Conservation (phyloP, 2,113 vertebrate species). For the Tupaia tana region DNA sequence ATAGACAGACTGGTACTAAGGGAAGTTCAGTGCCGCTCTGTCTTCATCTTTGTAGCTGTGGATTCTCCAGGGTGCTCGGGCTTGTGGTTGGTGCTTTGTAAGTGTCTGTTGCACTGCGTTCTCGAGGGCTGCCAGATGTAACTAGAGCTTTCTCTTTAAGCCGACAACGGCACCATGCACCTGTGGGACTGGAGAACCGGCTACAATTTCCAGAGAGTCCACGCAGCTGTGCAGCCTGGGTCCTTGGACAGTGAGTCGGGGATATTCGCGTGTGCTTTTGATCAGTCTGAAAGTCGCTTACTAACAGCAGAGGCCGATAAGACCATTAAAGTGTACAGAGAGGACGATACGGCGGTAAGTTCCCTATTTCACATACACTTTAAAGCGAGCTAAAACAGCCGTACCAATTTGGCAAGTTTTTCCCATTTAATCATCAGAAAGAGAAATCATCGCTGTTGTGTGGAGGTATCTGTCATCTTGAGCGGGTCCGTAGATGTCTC, state of each 20-base stretch:
- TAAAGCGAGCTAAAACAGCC: conserved; percentile 12
- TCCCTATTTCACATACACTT: not conserved
- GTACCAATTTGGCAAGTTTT: not conserved
- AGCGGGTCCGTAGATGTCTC: not conserved
- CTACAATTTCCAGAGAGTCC: conserved; percentile 98
- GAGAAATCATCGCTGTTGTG: not conserved
- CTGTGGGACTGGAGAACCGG: conserved; percentile 99
- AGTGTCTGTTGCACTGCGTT: not conserved
- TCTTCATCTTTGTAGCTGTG: not conserved
- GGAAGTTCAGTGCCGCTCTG: not conserved
- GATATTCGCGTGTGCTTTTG: conserved; percentile 97
- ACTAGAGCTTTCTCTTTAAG: conserved; percentile 84
- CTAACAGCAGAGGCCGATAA: conserved; percentile 98
- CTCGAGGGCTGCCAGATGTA: not conserved
- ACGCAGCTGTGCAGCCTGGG: conserved; percentile 97
- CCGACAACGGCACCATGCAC: conserved; percentile 99
- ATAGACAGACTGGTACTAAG: not conserved
- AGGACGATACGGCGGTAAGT: conserved; percentile 95
- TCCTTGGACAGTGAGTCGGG: conserved; percentile 99
- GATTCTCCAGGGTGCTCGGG: not conserved
- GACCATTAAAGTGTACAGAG: conserved; percentile 98
- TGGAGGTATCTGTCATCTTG: not conserved
- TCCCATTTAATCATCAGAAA: conserved; percentile 29
- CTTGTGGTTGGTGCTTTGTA: not conserved
- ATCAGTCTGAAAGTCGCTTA: conserved; percentile 95